These are phyloP conservation scores for Pocillopora verrucosa DNA, from an alignment of 64 coral and sea anemone genomes.

Conservation along the genomic window DNA sequence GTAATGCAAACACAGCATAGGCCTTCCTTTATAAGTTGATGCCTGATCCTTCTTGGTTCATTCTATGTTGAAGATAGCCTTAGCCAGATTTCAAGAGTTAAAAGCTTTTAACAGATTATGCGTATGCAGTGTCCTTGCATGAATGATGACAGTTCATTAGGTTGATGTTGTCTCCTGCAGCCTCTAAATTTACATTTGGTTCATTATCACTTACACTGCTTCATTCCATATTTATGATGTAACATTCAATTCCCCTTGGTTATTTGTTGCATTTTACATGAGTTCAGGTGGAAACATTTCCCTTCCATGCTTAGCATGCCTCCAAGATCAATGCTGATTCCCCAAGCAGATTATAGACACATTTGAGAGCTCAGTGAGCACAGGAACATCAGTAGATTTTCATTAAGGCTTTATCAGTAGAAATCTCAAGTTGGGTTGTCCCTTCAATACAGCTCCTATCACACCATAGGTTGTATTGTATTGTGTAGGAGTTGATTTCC, in stretches of 20 bases:
- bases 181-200: neutral
- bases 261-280: slow-evolving; percentile 20
- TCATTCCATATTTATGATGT: slow-evolving; percentile 25
- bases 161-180: slow-evolving; percentile 24
- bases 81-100: neutral
- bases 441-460: neutral
- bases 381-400: neutral
- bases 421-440: neutral
- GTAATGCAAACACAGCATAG: slow-evolving; percentile 8
- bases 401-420: neutral
- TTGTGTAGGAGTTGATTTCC: neutral
- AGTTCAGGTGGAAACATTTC: neutral
- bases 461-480: slow-evolving; percentile 2
- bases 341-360: neutral
- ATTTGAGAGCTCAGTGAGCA: neutral
- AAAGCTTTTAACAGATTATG: neutral
- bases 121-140: neutral
- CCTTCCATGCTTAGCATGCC: neutral
- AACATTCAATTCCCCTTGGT: neutral
- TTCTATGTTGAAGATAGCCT: neutral
- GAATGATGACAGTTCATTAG: slow-evolving; percentile 5
- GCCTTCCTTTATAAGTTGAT: neutral
- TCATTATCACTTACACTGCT: slow-evolving; percentile 8
- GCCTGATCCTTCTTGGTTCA: neutral
- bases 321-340: neutral